Conservation (phyloP, 2,797 vertebrate genomes). For the Pipistrellus pipistrellus region DNA sequence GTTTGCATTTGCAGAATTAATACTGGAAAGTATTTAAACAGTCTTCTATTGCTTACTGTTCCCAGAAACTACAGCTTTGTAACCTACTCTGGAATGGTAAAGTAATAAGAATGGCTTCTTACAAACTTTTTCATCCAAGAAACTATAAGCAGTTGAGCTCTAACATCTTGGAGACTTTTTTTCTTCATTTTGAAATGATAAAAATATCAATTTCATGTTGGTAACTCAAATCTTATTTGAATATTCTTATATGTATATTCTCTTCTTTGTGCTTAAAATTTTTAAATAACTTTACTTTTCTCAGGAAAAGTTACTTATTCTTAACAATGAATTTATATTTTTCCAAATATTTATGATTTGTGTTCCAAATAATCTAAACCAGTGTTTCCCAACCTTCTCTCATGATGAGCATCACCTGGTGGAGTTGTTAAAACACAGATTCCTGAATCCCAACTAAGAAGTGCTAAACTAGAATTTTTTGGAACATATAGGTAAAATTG, state of each 20-base stretch:
- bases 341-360: conserved; percentile 30
- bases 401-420: too few relatives aligned
- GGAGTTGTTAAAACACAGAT: too few relatives aligned
- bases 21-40: background rate
- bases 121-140: background rate
- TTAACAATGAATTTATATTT: background rate
- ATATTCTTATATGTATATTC: background rate
- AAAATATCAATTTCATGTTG: conserved; percentile 9
- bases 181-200: conserved; percentile 31
- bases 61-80: conserved; percentile 3
- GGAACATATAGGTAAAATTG: too few relatives aligned
- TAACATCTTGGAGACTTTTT: conserved; percentile 14
- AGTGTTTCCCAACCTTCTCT: too few relatives aligned
- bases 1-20: background rate
- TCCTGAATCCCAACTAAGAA: too few relatives aligned
- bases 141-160: background rate
- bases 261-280: conserved; percentile 44
- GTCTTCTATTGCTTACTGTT: background rate
- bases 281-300: conserved; percentile 21
- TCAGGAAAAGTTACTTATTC: conserved; percentile 31
- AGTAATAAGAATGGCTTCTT: background rate
- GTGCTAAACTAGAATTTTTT: too few relatives aligned
- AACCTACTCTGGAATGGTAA: conserved; percentile 22
- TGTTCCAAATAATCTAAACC: background rate
- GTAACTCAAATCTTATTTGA: conserved; percentile 56